A percentile compares a stretch with the other conserved stretches of the same genome.
These are phyloP conservation scores for Penelope pileata DNA, from an alignment of 2,113 vertebrate genomes.

Conservation along the genomic window DNA sequence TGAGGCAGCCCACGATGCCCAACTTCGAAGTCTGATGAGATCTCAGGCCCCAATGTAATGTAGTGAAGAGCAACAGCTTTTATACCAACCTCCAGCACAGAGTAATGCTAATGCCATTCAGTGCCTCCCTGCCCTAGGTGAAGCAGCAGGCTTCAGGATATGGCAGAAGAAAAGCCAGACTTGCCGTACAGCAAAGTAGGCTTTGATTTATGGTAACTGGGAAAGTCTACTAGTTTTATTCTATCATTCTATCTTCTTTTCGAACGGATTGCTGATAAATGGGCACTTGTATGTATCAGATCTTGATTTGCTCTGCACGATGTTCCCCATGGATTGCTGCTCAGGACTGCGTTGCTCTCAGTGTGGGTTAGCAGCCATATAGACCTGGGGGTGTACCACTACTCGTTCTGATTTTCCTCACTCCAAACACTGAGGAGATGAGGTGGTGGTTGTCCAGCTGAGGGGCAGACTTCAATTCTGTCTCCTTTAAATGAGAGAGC, in stretches of 20 bases:
- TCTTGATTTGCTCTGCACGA: not conserved
- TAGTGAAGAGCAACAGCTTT: not conserved
- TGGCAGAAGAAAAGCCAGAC: not conserved
- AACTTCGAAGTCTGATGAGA: not conserved
- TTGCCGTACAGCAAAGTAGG: not conserved
- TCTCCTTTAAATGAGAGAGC: rapidly evolving
- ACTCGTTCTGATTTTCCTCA: not conserved
- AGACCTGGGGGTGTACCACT: not conserved
- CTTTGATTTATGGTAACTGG: not conserved
- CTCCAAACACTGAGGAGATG: not conserved
- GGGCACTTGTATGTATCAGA: not conserved
- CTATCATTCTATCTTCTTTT: not conserved
- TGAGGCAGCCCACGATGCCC: rapidly evolving
- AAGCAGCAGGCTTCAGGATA: not conserved
- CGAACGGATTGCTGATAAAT: not conserved
- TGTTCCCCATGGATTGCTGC: not conserved
- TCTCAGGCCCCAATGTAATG: not conserved
- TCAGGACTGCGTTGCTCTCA: rapidly evolving
- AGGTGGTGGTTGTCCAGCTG: not conserved
- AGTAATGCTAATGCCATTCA: not conserved
- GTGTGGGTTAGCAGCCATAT: not conserved
- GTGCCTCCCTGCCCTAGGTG: not conserved
- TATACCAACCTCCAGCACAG: not conserved
- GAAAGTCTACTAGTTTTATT: not conserved
- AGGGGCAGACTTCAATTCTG: not conserved